These are phyloP conservation scores for Harpalus rufipes DNA, from an alignment of 2,888 invertebrate genomes.

Conservation along the genomic window DNA sequence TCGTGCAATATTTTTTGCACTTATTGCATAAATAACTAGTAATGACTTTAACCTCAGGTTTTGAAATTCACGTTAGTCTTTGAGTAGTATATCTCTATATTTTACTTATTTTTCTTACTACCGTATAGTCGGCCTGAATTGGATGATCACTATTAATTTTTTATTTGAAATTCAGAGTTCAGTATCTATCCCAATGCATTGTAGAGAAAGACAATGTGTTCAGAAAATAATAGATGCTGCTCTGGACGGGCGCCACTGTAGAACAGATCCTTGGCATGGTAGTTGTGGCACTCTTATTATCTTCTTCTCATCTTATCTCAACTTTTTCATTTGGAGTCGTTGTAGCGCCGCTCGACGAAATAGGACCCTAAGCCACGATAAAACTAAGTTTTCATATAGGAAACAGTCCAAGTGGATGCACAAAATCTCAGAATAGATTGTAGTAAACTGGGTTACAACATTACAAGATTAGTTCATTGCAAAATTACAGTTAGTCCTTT, in stretches of 20 bases:
- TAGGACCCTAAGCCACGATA: constrained; percentile 63
- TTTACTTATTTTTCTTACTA: no score
- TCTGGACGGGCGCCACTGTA: constrained; percentile 20
- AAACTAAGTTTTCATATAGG: constrained; percentile 65
- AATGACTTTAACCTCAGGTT: no score
- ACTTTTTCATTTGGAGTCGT: constrained; percentile 63
- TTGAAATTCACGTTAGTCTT: no score
- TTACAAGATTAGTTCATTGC: constrained; percentile 61
- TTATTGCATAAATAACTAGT: no score
- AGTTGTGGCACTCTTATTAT: constrained; percentile 53
- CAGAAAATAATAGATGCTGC: background rate
- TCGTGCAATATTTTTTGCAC: no score
- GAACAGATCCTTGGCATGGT: constrained; percentile 2
- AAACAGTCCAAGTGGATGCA: constrained; percentile 52
- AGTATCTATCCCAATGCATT: no score
- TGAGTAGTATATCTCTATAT: no score
- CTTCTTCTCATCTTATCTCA: constrained; percentile 59
- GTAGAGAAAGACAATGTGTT: background rate
- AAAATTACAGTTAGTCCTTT: constrained; percentile 34
- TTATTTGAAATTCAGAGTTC: no score
- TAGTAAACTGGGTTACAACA: constrained; percentile 58
- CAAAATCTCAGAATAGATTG: constrained; percentile 61
- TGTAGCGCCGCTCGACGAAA: constrained; percentile 55
- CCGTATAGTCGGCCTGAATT: no score
- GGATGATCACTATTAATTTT: no score